A percentile compares a stretch with the other conserved stretches of the same genome.
Evolutionary conservation across 2,888 invertebrate genomes (phyloP).

Genomic region (Tipula unca): DNA sequence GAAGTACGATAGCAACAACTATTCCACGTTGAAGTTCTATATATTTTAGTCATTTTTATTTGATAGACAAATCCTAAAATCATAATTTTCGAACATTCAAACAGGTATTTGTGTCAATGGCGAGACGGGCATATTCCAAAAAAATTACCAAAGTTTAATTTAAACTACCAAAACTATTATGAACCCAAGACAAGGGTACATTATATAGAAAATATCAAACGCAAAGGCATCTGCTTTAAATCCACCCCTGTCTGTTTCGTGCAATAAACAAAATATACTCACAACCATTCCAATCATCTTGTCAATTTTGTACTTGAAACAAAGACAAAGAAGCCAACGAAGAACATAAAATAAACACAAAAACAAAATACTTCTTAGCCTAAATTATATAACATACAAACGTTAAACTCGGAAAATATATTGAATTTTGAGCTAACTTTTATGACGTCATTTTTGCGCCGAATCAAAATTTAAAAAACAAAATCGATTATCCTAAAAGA

Average conservation of each 20-base stretch:
- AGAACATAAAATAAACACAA: background rate
- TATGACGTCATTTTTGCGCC: constrained; percentile 19
- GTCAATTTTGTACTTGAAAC: background rate
- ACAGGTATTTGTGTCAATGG: too few relatives aligned
- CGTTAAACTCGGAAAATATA: background rate
- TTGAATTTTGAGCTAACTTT: background rate
- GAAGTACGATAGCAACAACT: too few relatives aligned
- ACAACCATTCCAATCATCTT: background rate
- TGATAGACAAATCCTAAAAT: too few relatives aligned
- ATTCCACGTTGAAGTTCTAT: too few relatives aligned
- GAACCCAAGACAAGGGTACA: too few relatives aligned
- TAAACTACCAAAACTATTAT: too few relatives aligned
- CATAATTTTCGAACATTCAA: too few relatives aligned
- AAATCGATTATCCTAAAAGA: background rate
- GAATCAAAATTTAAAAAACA: constrained; percentile 15
- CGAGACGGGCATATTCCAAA: too few relatives aligned
- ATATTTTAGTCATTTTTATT: too few relatives aligned
- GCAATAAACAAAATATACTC: background rate
- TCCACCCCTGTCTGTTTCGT: background rate
- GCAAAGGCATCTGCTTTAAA: background rate
- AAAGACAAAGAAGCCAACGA: background rate
- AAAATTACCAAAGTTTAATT: too few relatives aligned
- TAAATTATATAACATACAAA: background rate
- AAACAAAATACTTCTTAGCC: background rate
- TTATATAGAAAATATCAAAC: too few relatives aligned